These are phyloP conservation scores for Falco peregrinus DNA, from an alignment of 2,797 vertebrate species.

Conservation along the genomic window DNA sequence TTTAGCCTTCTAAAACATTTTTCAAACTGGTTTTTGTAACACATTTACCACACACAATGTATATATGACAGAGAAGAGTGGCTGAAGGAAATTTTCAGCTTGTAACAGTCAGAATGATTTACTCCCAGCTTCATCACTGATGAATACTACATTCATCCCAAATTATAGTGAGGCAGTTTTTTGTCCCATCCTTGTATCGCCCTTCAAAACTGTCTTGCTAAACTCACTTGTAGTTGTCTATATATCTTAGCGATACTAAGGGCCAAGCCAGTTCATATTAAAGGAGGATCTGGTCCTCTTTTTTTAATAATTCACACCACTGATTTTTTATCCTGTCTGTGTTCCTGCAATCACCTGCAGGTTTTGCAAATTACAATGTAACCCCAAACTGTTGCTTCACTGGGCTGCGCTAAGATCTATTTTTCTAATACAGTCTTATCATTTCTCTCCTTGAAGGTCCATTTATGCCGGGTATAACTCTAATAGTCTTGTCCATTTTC, in stretches of 20 bases:
- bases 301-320: conserved; percentile 32
- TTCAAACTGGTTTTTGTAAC: neutral
- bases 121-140: neutral
- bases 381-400: neutral
- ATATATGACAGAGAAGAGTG: neutral
- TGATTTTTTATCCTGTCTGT: neutral
- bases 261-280: neutral
- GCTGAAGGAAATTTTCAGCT: neutral
- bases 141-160: neutral
- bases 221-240: neutral
- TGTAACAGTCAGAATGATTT: neutral
- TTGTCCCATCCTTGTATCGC: neutral
- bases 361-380: conserved; percentile 11
- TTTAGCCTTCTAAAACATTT: neutral
- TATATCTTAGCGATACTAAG: neutral
- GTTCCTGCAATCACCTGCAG: conserved; percentile 16
- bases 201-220: neutral
- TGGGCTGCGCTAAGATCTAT: neutral
- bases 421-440: neutral
- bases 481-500: conserved; percentile 35
- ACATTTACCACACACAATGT: neutral
- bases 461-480: conserved; percentile 16
- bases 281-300: neutral
- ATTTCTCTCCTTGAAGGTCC: neutral
- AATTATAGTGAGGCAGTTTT: neutral